Percentiles rank a stretch among this genome's conserved stretches.
Evolutionary conservation across 30 jellyfish, hydroid and myxozoan genomes (phyloP).

Genomic region (Sanderia malayensis): DNA sequence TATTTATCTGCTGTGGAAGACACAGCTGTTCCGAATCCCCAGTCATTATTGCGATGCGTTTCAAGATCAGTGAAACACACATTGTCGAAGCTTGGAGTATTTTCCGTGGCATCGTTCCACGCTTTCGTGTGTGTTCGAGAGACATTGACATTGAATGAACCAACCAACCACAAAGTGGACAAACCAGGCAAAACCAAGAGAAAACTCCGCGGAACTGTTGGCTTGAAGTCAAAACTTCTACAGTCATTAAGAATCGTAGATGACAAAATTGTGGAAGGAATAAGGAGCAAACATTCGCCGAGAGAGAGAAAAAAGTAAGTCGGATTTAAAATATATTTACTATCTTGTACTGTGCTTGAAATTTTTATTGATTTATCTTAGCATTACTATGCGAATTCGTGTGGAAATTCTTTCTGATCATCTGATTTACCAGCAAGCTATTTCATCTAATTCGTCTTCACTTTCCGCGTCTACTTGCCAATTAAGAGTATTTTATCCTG

Average conservation of each 20-base stretch:
- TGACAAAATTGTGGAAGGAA: constrained; percentile 73
- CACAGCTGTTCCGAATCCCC: constrained; percentile 85
- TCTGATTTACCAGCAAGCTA: too few relatives aligned
- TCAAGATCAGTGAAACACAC: constrained; percentile 86
- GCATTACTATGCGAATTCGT: too few relatives aligned
- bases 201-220: constrained; percentile 44
- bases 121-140: constrained; percentile 76
- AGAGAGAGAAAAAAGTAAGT: not conserved
- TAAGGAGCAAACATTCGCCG: constrained; percentile 83
- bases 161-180: too few relatives aligned
- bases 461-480: too few relatives aligned
- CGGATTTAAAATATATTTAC: too few relatives aligned
- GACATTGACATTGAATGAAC: constrained; percentile 47
- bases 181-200: constrained; percentile 57
- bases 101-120: constrained; percentile 91
- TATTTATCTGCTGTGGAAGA: constrained; percentile 78
- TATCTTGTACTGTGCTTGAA: too few relatives aligned
- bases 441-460: too few relatives aligned
- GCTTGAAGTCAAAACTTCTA: constrained; percentile 72
- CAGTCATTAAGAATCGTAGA: constrained; percentile 79
- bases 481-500: too few relatives aligned
- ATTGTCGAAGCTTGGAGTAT: constrained; percentile 81
- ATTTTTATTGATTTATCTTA: too few relatives aligned
- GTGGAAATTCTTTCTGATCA: too few relatives aligned
- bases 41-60: constrained; percentile 70